Conservation (phyloP, 2,113 vertebrate species). For the Xyliphius kryptos region DNA sequence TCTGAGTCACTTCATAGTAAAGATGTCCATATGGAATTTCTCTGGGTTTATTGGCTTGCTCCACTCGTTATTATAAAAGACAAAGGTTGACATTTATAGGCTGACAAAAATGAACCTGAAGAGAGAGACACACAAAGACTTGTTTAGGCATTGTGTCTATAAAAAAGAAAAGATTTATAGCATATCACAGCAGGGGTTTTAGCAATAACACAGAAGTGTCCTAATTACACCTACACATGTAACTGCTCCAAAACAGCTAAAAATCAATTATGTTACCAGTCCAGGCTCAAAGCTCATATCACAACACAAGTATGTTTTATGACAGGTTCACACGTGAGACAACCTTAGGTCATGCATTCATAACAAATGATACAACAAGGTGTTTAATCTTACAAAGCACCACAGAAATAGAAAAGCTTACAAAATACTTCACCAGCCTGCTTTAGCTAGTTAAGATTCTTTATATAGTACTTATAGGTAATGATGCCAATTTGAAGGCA, state of each 20-base stretch:
- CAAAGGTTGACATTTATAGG: slow-evolving; percentile 31
- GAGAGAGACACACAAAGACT: slow-evolving; percentile 11
- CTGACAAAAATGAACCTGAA: slow-evolving; percentile 52
- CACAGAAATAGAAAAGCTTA: no score
- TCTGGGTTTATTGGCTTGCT: slow-evolving; percentile 17
- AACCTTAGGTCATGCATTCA: no score
- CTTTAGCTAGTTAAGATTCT: no score
- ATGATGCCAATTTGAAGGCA: no score
- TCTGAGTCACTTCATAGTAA: neutral
- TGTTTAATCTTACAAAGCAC: no score
- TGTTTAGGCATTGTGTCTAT: slow-evolving; percentile 27
- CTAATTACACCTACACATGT: slow-evolving; percentile 61
- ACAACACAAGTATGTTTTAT: no score
- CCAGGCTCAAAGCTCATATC: slow-evolving; percentile 1
- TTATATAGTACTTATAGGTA: no score
- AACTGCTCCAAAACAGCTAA: slow-evolving; percentile 43
- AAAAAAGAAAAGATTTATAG: slow-evolving; percentile 35
- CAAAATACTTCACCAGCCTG: no score
- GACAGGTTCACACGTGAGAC: no score
- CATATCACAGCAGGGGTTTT: slow-evolving; percentile 48
- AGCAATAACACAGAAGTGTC: slow-evolving; percentile 37
- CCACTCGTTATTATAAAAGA: slow-evolving; percentile 27
- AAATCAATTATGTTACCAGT: slow-evolving; percentile 1
- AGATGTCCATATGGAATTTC: no score
- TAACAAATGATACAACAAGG: no score